These are phyloP conservation scores for Cacajao melanocephalus DNA, from an alignment of 2,797 vertebrate genomes.

Conservation along the genomic window DNA sequence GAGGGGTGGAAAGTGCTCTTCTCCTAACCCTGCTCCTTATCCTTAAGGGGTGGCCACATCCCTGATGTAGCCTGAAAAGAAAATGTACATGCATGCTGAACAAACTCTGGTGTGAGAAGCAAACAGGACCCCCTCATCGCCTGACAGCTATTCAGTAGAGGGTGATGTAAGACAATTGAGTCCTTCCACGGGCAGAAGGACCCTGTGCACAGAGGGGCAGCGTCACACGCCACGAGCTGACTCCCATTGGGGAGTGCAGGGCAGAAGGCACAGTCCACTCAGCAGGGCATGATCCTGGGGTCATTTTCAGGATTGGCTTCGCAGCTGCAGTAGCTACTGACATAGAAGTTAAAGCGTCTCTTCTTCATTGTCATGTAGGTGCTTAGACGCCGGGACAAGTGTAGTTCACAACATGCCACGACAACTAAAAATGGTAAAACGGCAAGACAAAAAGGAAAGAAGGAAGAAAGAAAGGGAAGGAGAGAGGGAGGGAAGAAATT, in stretches of 20 bases:
- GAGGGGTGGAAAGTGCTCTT: not conserved
- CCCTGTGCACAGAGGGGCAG: rapidly evolving
- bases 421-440: not conserved
- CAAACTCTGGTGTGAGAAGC: not conserved
- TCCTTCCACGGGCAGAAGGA: rapidly evolving
- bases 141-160: not conserved
- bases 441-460: not conserved
- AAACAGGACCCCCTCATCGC: not conserved
- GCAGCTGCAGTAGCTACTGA: not conserved
- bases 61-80: not conserved
- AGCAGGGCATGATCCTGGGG: rapidly evolving
- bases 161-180: not conserved
- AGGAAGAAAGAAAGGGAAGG: not conserved
- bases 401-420: not conserved
- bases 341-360: not conserved
- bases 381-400: not conserved
- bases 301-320: not conserved
- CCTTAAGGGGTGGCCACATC: not conserved
- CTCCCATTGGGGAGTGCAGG: too few species aligned
- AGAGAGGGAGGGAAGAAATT: not conserved
- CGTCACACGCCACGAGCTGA: rapidly evolving
- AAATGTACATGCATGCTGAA: not conserved
- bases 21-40: not conserved
- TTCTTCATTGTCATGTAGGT: not conserved
- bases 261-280: not conserved